These are phyloP conservation scores for Drosophila grimshawi DNA, from an alignment of 1,140 invertebrate genomes.

Conservation along the genomic window DNA sequence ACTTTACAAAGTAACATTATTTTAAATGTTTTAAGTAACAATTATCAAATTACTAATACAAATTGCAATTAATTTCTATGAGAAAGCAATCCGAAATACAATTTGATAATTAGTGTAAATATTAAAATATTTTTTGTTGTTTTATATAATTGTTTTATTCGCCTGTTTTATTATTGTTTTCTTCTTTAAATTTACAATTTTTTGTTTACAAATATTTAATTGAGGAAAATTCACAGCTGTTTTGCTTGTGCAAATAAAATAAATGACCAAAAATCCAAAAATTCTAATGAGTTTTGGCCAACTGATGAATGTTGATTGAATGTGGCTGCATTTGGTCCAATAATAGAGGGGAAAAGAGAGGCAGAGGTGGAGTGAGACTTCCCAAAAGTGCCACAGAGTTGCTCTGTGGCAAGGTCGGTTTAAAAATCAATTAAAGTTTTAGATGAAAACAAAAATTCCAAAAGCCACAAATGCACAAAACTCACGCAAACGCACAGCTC, in stretches of 20 bases:
- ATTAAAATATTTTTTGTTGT: too few relatives aligned
- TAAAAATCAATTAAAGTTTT: constrained; percentile 76
- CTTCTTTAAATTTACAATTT: not conserved
- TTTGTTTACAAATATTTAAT: not conserved
- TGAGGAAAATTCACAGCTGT: constrained; percentile 9
- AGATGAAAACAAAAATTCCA: constrained; percentile 50
- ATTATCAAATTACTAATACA: too few relatives aligned
- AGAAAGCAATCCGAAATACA: too few relatives aligned
- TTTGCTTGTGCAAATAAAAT: constrained; percentile 53
- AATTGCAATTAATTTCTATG: too few relatives aligned
- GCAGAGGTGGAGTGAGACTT: not conserved
- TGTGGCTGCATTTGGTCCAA: constrained; percentile 41
- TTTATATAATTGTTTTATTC: too few relatives aligned
- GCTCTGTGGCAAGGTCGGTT: constrained; percentile 49
- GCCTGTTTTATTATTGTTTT: not conserved
- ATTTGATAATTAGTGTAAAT: too few relatives aligned
- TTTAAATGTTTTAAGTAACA: not conserved
- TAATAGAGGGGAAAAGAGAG: not conserved
- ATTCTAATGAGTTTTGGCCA: constrained; percentile 65
- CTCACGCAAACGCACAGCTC: constrained; percentile 18
- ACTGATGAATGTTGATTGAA: constrained; percentile 46
- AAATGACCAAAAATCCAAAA: constrained; percentile 66
- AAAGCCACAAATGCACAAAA: constrained; percentile 40
- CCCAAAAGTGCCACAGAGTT: constrained; percentile 17
- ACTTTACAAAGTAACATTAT: not conserved